Evolutionary conservation across 2,888 invertebrate genomes (phyloP), one percentile per base, ranked within the genome.

Genomic region (Aphidius colemani): DNA sequence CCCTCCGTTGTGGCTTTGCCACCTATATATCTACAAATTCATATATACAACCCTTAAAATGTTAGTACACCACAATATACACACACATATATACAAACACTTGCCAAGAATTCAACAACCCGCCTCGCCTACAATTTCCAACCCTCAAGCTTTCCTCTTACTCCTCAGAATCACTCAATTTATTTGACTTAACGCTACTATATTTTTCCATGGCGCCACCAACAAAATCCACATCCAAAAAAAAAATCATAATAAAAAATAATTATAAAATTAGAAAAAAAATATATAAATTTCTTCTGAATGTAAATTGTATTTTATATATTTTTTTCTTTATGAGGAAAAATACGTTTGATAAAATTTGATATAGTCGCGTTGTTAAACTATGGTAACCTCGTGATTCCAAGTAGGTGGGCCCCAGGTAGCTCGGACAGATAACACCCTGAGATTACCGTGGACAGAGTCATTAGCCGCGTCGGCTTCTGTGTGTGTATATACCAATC

Each of bases 391-490:
- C 67, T 78, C 78, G 77, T 78, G 78, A 80, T 80, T 81, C 81
- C 72, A 80, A 78, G 82, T 81, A 82, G 82, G 82, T 82, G 82
- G 82, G 79, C 81, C 76, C 76, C 82, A 81, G 81, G 82, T 81
- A 81, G 81, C 78, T 75, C 76, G 78, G 78, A 78, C 77, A 81
- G 82, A 82, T 82, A 82, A 81, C 81, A 80, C 80, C 79, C 77
- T 70, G 75, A 81, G 82, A 82, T 82, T 82, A 81, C 78, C 75
- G 72, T 76, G 79, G 80, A 82, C 82, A 82, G 80, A 82, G 81
- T 82, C 82, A 82, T 82, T 82, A 82, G 81, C 81, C 76, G 75
- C 77, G 79, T 78, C 80, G 81, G 82, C 81, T 82, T 79, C 82
- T 81, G 81, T 81, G 80, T 80, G 71, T 64, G 49, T 51, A 55